Evolutionary conservation across 2,113 vertebrate genomes (phyloP), one percentile per base, ranked within the genome.

Genomic region (Oenanthe melanoleuca): DNA sequence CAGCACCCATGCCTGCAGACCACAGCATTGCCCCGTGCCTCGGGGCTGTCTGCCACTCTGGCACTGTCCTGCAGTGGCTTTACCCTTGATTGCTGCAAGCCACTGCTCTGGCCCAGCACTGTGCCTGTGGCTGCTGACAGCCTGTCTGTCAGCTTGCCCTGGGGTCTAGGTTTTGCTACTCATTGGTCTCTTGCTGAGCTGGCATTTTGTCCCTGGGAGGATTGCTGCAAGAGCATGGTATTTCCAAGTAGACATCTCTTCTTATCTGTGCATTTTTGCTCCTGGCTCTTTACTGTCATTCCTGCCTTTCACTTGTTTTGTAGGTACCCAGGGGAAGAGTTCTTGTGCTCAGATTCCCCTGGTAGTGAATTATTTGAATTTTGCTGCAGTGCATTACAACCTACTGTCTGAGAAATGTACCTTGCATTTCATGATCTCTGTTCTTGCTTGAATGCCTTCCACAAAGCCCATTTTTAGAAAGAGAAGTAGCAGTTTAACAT

Each of bases 191-290:
- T 61, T 65, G 53, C 77, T 90, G 72, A 60, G 49, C 64, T 84
- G 40, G 9, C 78, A 44, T 53, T 92, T 56, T 44, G 57, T 69
- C 50, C 92, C 92, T 91, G 55, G 23, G 89, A 95, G 91, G 37
- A 50, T 52, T 91, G 65, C n/a, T 92, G 89, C 57, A 81, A 47
- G 70, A 84, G 49, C 65, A 56, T 13, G 56, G 37, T 28, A 65
- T 86, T 95, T 92, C 69, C 61, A 89, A 79, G 69, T 12, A 87
- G 92, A 92, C 71, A 79, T 53, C 73, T 57, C 73, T 81, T 89
- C 83, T 92, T 87, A 77, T 89, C 94, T 91, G 53, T 75, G 75
- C 45, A 72, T 56, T 87, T 92, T 95, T 95, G 92, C 94, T 91
- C 56, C 86, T 72, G 91, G 95, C 92, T 89, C 77, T 96, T 86